Evolutionary conservation across 2,797 vertebrate genomes (phyloP).

Genomic region (Falco biarmicus): DNA sequence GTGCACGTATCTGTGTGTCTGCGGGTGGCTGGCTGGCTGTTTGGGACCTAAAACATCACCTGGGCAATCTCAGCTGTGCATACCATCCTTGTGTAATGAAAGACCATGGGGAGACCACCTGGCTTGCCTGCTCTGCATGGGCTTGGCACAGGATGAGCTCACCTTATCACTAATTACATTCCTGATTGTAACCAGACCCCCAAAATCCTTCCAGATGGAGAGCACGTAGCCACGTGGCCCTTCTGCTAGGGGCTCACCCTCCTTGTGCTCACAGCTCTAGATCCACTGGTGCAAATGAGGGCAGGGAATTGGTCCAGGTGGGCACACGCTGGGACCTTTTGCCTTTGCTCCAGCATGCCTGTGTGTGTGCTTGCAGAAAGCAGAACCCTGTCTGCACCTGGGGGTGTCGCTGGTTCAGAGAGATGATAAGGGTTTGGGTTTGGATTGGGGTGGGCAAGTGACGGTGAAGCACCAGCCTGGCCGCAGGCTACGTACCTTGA

Average conservation of each 20-base stretch:
- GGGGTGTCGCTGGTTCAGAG: neutral
- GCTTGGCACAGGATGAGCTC: neutral
- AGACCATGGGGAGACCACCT: neutral
- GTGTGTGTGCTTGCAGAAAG: fast-evolving
- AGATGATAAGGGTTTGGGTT: neutral
- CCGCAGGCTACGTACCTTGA: neutral
- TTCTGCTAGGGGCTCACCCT: neutral
- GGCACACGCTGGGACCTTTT: neutral
- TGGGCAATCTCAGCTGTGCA: neutral
- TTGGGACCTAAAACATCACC: neutral
- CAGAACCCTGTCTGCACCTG: neutral
- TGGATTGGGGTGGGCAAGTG: neutral
- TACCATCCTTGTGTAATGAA: neutral
- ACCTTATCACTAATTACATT: neutral
- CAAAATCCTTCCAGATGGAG: neutral
- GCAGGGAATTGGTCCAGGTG: neutral
- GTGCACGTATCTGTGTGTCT: fast-evolving
- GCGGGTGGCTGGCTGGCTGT: neutral
- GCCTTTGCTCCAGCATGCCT: neutral
- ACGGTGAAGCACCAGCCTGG: neutral
- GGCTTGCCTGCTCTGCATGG: neutral
- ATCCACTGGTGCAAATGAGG: fast-evolving
- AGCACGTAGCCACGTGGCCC: fast-evolving
- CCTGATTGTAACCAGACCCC: neutral
- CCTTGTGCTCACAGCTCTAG: neutral